phyloP scores from a whole-genome alignment of 1,140 invertebrate genomes.

The Diplogasteroides magnus region DNA sequence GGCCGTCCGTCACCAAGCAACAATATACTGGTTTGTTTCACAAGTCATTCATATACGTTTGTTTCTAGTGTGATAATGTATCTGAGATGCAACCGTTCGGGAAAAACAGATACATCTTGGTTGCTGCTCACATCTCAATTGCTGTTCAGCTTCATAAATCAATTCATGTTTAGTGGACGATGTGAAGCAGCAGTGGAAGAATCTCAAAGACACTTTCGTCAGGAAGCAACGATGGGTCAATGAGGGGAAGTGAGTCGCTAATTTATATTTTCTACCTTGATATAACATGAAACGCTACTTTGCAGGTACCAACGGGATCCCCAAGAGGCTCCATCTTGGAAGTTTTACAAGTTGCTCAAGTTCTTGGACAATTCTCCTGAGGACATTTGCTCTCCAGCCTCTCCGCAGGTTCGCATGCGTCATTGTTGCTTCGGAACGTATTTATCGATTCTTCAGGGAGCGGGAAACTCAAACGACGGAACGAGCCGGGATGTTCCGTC shows the following conservation, averaged over 20 bases:
- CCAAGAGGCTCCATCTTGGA: slow-evolving; percentile 23
- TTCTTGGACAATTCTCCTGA: slow-evolving; percentile 16
- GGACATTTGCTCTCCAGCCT: background rate
- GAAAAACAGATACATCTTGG: too few relatives aligned
- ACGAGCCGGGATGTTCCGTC: background rate
- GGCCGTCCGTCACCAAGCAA: background rate
- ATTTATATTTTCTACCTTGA: background rate
- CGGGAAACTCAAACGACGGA: background rate
- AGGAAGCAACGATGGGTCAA: slow-evolving; percentile 25
- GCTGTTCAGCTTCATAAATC: too few relatives aligned
- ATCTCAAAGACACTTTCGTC: slow-evolving; percentile 29
- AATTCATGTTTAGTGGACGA: slow-evolving; percentile 19
- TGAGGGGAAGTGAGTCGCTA: slow-evolving; percentile 20
- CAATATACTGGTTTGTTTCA: background rate
- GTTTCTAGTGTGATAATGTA: too few relatives aligned
- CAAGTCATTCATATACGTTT: too few relatives aligned
- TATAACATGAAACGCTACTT: background rate
- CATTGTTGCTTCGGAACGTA: background rate
- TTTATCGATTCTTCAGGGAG: background rate
- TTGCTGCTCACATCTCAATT: too few relatives aligned
- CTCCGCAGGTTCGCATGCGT: background rate
- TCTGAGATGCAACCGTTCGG: too few relatives aligned
- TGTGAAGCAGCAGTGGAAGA: slow-evolving; percentile 26
- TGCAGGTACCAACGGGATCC: slow-evolving; percentile 16
- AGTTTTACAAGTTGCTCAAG: slow-evolving; percentile 23